Conservation (phyloP, 2,113 vertebrate species). For the Notothenia rossii region DNA sequence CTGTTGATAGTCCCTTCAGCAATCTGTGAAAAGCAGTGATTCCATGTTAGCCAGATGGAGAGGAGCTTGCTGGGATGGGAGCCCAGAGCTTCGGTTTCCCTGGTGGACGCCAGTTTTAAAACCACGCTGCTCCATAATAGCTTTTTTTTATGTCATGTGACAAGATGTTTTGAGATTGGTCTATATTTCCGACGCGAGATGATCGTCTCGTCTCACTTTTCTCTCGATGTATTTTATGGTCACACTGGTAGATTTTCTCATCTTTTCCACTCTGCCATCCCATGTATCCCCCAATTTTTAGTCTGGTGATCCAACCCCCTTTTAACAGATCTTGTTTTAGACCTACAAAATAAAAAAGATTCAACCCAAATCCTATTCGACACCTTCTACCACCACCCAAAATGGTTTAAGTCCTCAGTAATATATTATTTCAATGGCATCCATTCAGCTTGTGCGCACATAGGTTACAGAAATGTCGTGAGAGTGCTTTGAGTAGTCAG, state of each 20-base stretch:
- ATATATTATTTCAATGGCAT: constrained; percentile 69
- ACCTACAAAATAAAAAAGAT: constrained; percentile 40
- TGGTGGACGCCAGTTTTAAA: constrained; percentile 54
- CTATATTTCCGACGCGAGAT: constrained; percentile 57
- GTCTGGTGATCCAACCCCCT: constrained; percentile 58
- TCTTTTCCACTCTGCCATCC: constrained; percentile 46
- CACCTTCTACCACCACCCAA: constrained; percentile 40
- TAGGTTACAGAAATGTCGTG: constrained; percentile 68
- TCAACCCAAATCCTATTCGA: constrained; percentile 36
- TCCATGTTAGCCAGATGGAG: constrained; percentile 65
- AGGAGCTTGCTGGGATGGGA: constrained; percentile 54
- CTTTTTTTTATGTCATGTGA: constrained; percentile 42
- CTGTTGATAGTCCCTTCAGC: constrained; percentile 66
- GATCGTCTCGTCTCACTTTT: constrained; percentile 56
- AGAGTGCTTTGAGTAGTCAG: constrained; percentile 75
- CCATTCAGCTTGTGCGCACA: constrained; percentile 75
- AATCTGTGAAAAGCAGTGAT: constrained; percentile 73
- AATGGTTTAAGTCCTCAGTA: constrained; percentile 64
- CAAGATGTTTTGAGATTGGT: constrained; percentile 69
- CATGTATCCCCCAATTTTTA: constrained; percentile 33
- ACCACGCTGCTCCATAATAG: constrained; percentile 61
- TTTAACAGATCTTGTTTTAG: constrained; percentile 60
- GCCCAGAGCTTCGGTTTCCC: constrained; percentile 63
- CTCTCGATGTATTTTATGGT: constrained; percentile 68
- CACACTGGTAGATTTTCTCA: constrained; percentile 68